Percentiles rank a stretch among this genome's conserved stretches.
These are phyloP conservation scores for Propithecus deckenii DNA, from an alignment of 2,797 vertebrate species.

Conservation along the genomic window DNA sequence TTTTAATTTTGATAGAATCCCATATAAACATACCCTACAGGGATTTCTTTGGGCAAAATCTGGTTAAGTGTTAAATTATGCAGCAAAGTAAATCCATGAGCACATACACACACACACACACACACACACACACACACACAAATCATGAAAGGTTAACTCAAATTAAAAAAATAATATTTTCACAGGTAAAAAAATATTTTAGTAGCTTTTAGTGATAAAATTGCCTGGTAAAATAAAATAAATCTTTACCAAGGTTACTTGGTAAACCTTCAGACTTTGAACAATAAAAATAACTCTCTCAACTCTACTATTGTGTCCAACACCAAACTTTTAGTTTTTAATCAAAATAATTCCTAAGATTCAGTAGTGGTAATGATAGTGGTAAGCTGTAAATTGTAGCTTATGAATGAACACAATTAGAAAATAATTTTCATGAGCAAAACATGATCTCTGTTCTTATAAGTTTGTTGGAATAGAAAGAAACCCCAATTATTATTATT, in stretches of 20 bases:
- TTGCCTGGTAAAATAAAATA: not conserved
- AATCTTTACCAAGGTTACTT: not conserved
- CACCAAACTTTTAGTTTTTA: not conserved
- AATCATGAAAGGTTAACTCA: constrained; percentile 13
- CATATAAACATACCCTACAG: not conserved
- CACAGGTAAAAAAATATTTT: not conserved
- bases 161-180: constrained; percentile 7
- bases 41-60: constrained; percentile 16
- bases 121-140: not conserved
- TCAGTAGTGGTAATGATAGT: not conserved
- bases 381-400: not conserved
- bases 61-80: not conserved
- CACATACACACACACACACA: no score
- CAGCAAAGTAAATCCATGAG: not conserved
- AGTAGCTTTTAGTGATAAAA: not conserved
- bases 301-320: not conserved
- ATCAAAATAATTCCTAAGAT: not conserved
- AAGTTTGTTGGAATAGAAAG: not conserved
- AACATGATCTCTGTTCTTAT: not conserved
- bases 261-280: not conserved
- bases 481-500: not conserved
- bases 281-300: not conserved
- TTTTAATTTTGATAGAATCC: constrained; percentile 23
- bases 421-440: constrained; percentile 5
- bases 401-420: not conserved